Base-by-base conservation (phyloP, 2,797 vertebrate species). In the Lithobates sylvaticus region DNA sequence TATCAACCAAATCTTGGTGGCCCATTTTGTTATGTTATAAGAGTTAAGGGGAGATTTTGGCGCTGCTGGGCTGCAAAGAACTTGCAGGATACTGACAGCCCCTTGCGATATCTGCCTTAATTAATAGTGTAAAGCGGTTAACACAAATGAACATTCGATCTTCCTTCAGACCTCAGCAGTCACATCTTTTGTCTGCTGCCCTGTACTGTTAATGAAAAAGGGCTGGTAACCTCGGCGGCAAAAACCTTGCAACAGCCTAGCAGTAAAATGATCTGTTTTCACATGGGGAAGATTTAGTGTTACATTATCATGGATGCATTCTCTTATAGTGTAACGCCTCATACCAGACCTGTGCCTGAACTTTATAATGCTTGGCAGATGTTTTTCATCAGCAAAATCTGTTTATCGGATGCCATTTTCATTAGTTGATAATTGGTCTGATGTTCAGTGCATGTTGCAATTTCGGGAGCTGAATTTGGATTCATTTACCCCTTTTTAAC, bases 41-140 rank as follows among this genome's bases (percentile, higher is more conserved):
- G 36, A 61, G 54, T 65, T 73, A 27, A 73, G 47, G 54, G 67
- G 83, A 81, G 79, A 61, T 81, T 79, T 69, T 58, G 61, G n/a
- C 26, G 68, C 76, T 64, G 75, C 50, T 26, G 50, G 76, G 65
- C 68, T 71, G n/a, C 6, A 13, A 54, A n/a, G 44, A 67, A 77
- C 67, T 34, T 74, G 36, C 70, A 27, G 10, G 73, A 36, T 75
- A 61, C 29, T 34, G 44, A 68, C 39, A 18, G 77, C 84, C 69
- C 70, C 68, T 47, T 74, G 77, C 32, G 70, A 65, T 74, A 74
- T 68, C 77, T 85, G 84, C 84, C 84, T 85, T 85, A 85, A 85
- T 47, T 32, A 34, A 44, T 72, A 68, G 69, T 27, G 44, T 42
- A 70, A 74, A 82, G 65, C 44, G 47, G 50, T 47, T 47, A 73